Evolutionary conservation across 2,888 invertebrate genomes (phyloP).

Genomic region (Drosophila stalkeri): DNA sequence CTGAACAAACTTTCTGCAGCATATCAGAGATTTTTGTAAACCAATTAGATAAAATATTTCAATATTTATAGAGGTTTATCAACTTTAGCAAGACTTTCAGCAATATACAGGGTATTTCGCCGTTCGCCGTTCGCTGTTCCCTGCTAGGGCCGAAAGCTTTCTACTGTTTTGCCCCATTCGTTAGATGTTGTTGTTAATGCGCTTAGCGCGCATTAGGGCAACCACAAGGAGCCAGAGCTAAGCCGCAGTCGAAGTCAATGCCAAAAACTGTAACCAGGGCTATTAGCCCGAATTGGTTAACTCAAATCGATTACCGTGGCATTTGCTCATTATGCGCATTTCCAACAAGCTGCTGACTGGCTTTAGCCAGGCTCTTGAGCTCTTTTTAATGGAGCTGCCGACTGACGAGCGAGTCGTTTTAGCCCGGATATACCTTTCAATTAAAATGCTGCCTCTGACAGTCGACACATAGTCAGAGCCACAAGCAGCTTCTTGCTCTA

Average conservation of each 20-base stretch:
- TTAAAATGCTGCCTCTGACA: conserved; percentile 36
- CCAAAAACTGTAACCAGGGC: conserved; percentile 24
- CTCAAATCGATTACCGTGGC: conserved; percentile 47
- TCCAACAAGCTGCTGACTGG: conserved; percentile 13
- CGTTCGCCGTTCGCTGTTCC: too few relatives aligned
- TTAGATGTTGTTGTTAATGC: conserved; percentile 43
- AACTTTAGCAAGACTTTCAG: neutral
- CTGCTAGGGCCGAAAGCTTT: neutral
- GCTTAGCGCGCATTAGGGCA: conserved; percentile 41
- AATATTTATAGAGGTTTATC: too few relatives aligned
- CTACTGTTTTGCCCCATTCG: neutral
- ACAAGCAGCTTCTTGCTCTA: neutral
- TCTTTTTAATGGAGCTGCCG: conserved; percentile 37
- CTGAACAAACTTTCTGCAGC: neutral
- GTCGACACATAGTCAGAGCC: neutral
- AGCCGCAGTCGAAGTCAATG: conserved; percentile 22
- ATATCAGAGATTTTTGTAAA: neutral
- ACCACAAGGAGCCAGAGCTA: conserved; percentile 18
- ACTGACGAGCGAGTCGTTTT: conserved; percentile 4
- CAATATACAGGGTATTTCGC: neutral
- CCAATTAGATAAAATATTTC: too few relatives aligned
- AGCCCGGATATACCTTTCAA: conserved; percentile 36
- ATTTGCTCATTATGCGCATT: conserved; percentile 46
- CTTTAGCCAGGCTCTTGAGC: conserved; percentile 33
- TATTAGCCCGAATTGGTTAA: conserved; percentile 49